These are phyloP conservation scores for Vanessa tameamea DNA, from an alignment of 1,140 invertebrate species.

Conservation along the genomic window DNA sequence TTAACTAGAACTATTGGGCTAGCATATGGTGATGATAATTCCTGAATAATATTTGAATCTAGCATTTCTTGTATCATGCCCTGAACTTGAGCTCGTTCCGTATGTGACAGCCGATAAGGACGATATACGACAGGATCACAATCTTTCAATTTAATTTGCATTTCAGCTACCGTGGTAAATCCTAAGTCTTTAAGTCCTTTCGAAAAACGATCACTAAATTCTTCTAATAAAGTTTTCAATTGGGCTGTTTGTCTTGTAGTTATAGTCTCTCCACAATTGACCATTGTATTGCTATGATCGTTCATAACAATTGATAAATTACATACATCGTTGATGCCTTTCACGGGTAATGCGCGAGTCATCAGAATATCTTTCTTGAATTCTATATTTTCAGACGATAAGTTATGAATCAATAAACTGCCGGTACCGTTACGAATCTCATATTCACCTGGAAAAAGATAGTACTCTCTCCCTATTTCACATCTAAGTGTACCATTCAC, in stretches of 20 bases:
- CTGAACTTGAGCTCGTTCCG: neutral
- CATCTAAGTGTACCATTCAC: neutral
- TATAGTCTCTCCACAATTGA: constrained; percentile 4
- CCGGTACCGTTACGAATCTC: neutral
- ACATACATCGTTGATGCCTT: neutral
- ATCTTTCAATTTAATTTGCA: constrained; percentile 12
- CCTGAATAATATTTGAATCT: constrained; percentile 12
- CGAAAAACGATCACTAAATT: neutral
- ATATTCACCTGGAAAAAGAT: constrained; percentile 24
- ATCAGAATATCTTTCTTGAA: neutral
- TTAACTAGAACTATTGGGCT: neutral
- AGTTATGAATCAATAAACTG: neutral
- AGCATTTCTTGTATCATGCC: constrained; percentile 1
- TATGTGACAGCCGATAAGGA: constrained; percentile 12
- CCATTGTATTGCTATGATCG: neutral
- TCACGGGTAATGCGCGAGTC: neutral
- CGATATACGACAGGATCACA: constrained; percentile 19
- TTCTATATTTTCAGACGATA: neutral
- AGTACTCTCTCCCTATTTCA: constrained; percentile 19
- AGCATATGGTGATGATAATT: constrained; percentile 28
- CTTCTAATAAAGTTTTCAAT: neutral
- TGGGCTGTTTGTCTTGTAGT: neutral
- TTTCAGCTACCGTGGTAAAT: constrained; percentile 1
- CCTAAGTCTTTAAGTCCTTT: neutral
- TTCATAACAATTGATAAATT: constrained; percentile 1